Evolutionary conservation across 1,140 invertebrate species (phyloP), one percentile per base, ranked within the genome.

Genomic region (Hycleus phaleratus): DNA sequence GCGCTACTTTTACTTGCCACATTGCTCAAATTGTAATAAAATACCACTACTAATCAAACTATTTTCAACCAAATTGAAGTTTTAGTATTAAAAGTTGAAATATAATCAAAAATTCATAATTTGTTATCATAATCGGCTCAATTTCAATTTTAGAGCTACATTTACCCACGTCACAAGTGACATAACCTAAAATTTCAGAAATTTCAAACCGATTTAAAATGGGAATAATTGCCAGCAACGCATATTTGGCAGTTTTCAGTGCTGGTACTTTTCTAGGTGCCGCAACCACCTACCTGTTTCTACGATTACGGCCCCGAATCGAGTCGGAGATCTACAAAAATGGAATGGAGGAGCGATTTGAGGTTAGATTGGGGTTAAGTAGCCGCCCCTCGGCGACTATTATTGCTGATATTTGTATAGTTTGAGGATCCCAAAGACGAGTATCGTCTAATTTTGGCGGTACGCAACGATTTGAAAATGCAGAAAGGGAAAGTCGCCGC

Each of bases 401-500:
- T 55, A 12, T 26, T 24, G 12, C 25, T 51, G 3, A 55, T 26
- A 44, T 49, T 47, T 38, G 64, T 61, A 26, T 60, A 73, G 71
- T 73, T 73, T 64, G 66, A 67, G 38, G 67, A 70, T 48, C 64
- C 64, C 2, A 62, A 62, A 49, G 70, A 73, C 59, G 82, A 86
- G 67, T 84, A 82, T 57, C 94, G 93, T 78, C 75, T 97, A 73
- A 87, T 95, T 1, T 72, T 97, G 46, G 86, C 95, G 24, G 87
- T 95, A 2, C 78, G 93, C 69, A 91, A 83, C 69, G 93, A 97
- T 72, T 76, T 97, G 0, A 89, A 90, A 73, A 97, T 97, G 93
- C 85, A 88, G 12, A 95, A 93, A 81, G 94, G 94, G 10, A 97
- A 97, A 80, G 84, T 92, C 45, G 93, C 90, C 32, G 90, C 93